Percentiles rank a stretch among this genome's conserved stretches.
These are phyloP conservation scores for Panagrolaimus sp. DNA, from an alignment of 1,140 invertebrate genomes.

Conservation along the genomic window DNA sequence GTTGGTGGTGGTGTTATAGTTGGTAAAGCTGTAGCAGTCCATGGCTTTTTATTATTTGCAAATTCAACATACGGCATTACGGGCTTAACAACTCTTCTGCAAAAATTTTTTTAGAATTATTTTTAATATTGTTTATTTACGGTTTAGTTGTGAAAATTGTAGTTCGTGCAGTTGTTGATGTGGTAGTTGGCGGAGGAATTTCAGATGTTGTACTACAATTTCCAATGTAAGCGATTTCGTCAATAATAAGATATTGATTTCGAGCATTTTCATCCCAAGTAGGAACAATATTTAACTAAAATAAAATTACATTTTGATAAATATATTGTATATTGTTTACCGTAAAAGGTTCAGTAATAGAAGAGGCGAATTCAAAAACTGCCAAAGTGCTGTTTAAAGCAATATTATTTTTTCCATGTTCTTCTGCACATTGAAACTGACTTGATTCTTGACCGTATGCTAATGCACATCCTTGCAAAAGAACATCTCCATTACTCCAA, in stretches of 20 bases:
- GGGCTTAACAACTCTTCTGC: background rate
- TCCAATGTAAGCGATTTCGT: slow-evolving; percentile 58
- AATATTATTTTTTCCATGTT: slow-evolving; percentile 14
- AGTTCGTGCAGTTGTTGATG: background rate
- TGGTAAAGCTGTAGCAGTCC: background rate
- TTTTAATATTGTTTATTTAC: too few relatives aligned
- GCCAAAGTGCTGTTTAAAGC: slow-evolving; percentile 40
- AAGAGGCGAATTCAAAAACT: slow-evolving; percentile 46
- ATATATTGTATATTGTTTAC: slow-evolving; percentile 19
- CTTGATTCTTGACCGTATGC: slow-evolving; percentile 44
- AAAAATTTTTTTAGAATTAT: too few relatives aligned
- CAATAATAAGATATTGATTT: slow-evolving; percentile 48
- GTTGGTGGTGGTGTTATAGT: background rate
- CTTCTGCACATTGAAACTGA: slow-evolving; percentile 42
- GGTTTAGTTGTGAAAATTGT: background rate
- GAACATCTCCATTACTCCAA: slow-evolving; percentile 53
- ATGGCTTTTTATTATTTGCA: too few relatives aligned
- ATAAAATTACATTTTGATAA: background rate
- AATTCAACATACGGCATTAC: too few relatives aligned
- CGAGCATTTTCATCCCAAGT: slow-evolving; percentile 39
- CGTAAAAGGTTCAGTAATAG: slow-evolving; percentile 50
- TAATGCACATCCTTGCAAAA: slow-evolving; percentile 52
- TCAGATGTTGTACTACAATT: slow-evolving; percentile 30
- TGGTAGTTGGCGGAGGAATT: background rate
- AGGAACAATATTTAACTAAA: slow-evolving; percentile 54